Percentiles rank a stretch among this genome's conserved stretches.
These are phyloP conservation scores for Drosophila rufa DNA, from an alignment of 1,140 invertebrate genomes.

Conservation along the genomic window DNA sequence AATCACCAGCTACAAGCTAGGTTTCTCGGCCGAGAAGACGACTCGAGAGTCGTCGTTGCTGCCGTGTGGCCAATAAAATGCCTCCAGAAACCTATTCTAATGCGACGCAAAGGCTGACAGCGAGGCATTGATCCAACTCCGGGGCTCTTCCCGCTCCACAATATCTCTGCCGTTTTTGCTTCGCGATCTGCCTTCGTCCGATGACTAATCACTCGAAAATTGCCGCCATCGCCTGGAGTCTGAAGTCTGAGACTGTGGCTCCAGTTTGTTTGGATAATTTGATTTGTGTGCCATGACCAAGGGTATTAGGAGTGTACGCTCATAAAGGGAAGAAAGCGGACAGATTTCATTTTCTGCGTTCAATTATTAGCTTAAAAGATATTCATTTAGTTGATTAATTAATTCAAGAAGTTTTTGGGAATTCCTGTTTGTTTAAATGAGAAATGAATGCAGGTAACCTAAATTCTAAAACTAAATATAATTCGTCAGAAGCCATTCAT, in stretches of 20 bases:
- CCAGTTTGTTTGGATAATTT: slow-evolving; percentile 37
- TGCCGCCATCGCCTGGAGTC: slow-evolving; percentile 44
- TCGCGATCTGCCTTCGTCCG: slow-evolving; percentile 12
- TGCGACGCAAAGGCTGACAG: slow-evolving; percentile 23
- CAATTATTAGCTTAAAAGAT: not conserved
- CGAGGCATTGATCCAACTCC: slow-evolving; percentile 30
- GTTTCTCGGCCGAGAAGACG: slow-evolving; percentile 12
- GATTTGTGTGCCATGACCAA: slow-evolving; percentile 3
- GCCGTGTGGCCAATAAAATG: slow-evolving; percentile 15
- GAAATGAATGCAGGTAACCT: not conserved
- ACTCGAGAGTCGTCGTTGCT: slow-evolving; percentile 43
- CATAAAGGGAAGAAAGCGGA: not conserved
- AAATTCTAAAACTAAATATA: not conserved
- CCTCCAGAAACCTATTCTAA: slow-evolving; percentile 52
- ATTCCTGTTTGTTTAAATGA: no score
- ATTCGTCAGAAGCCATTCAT: no score
- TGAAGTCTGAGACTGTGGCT: slow-evolving; percentile 28
- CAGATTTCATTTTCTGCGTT: not conserved
- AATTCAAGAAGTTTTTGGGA: not conserved
- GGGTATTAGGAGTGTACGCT: not conserved
- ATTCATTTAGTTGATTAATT: not conserved
- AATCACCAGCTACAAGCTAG: slow-evolving; percentile 8
- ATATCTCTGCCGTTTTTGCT: slow-evolving; percentile 9
- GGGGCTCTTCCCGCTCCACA: slow-evolving; percentile 9
- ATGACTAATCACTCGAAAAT: slow-evolving; percentile 80